Conservation (phyloP, 2,797 vertebrate species). For the Muscicapa striata region DNA sequence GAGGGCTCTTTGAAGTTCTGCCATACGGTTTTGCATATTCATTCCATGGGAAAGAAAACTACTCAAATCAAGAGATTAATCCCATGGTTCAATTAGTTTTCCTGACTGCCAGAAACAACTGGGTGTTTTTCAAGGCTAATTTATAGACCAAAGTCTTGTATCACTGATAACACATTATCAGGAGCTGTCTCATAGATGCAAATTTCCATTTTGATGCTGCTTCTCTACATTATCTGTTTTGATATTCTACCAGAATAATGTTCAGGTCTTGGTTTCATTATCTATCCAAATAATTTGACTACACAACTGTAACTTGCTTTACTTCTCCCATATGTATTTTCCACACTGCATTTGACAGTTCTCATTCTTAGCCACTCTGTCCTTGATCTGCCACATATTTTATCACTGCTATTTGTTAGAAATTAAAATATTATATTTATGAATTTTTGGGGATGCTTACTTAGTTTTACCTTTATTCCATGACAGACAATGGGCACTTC, state of each 20-base stretch:
- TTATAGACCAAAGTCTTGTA: background rate
- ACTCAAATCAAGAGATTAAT: background rate
- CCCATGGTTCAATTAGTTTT: background rate
- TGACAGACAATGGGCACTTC: background rate
- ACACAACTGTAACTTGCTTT: background rate
- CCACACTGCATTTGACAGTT: background rate
- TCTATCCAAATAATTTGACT: constrained; percentile 1
- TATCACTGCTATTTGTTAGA: background rate
- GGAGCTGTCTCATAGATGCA: background rate
- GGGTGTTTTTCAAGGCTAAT: background rate
- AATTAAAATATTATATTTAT: background rate
- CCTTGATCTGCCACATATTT: background rate
- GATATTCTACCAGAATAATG: background rate
- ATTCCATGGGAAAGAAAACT: background rate
- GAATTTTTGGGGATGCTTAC: background rate
- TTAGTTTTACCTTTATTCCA: background rate
- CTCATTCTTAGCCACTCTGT: background rate
- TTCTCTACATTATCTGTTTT: background rate
- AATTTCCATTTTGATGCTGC: constrained; percentile 14
- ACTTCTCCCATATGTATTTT: background rate
- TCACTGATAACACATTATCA: background rate
- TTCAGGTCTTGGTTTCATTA: background rate
- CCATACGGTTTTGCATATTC: background rate
- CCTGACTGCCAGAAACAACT: background rate
- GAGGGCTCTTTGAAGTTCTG: constrained; percentile 4